These are phyloP conservation scores for Entelurus aequoreus DNA, from an alignment of 2,113 vertebrate genomes.

Conservation along the genomic window DNA sequence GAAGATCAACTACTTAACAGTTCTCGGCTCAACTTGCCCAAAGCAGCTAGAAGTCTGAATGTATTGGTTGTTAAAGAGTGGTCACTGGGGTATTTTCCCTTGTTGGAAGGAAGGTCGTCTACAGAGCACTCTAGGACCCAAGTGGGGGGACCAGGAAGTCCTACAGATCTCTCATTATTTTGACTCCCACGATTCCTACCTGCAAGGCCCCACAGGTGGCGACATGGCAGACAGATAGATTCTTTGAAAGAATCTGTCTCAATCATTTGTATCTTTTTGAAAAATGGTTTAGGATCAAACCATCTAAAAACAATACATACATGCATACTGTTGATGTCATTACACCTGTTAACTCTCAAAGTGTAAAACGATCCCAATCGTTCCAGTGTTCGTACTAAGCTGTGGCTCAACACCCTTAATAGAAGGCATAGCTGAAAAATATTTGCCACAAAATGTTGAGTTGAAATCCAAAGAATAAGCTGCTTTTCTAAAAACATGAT, in stretches of 20 bases:
- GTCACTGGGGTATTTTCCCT: conserved; percentile 13
- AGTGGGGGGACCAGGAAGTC: conserved; percentile 37
- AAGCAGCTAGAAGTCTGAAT: background rate
- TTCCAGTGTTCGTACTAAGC: conserved; percentile 1
- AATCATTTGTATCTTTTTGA: conserved; percentile 2
- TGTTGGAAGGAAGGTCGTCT: background rate
- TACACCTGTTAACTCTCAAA: conserved; percentile 15
- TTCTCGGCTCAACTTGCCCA: conserved; percentile 1
- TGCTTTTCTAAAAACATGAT: conserved; percentile 29
- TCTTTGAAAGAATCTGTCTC: conserved; percentile 23
- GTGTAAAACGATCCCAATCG: conserved; percentile 6
- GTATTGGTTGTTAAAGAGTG: conserved; percentile 9
- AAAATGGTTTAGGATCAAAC: conserved; percentile 7
- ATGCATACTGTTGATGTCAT: background rate
- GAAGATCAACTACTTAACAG: conserved; percentile 27
- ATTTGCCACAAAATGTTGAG: conserved; percentile 15
- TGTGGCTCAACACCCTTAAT: background rate
- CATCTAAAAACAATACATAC: conserved; percentile 23
- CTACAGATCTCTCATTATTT: conserved; percentile 58
- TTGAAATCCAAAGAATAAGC: conserved; percentile 29
- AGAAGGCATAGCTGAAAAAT: conserved; percentile 14
- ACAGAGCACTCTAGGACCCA: conserved; percentile 17
- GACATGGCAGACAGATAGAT: conserved; percentile 60
- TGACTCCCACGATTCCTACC: conserved; percentile 31
- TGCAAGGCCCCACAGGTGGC: conserved; percentile 41